Percentiles rank a stretch among this genome's conserved stretches.
These are phyloP conservation scores for Caenorhabditis sp. DNA, from an alignment of 2,888 invertebrate species.

Conservation along the genomic window DNA sequence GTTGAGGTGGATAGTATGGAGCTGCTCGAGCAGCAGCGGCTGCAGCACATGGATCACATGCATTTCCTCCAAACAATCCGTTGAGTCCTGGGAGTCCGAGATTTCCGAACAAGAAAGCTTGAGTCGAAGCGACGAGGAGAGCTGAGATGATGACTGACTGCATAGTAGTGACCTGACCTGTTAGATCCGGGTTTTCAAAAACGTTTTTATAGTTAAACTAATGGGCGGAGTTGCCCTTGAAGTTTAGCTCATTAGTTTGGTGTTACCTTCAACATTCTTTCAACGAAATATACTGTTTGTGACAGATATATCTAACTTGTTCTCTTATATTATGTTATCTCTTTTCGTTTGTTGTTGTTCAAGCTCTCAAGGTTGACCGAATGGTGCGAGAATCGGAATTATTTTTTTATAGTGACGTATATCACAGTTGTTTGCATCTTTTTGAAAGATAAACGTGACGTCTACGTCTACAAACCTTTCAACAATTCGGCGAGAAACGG, in stretches of 20 bases:
- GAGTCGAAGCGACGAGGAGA: constrained; percentile 26
- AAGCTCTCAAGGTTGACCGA: neutral
- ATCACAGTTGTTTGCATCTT: neutral
- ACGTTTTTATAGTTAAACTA: neutral
- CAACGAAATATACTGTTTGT: neutral
- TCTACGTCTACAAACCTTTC: too few species aligned
- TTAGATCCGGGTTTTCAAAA: neutral
- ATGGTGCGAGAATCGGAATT: neutral
- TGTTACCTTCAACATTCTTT: neutral
- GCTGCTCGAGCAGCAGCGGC: constrained; percentile 25
- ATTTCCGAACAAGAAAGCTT: constrained; percentile 41
- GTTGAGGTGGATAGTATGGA: constrained; percentile 24
- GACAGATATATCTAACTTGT: neutral
- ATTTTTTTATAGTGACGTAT: too few species aligned
- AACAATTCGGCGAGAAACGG: neutral
- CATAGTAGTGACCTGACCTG: constrained; percentile 12
- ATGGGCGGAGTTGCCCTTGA: neutral
- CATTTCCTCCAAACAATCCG: constrained; percentile 30
- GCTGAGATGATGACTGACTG: constrained; percentile 24
- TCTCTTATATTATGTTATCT: neutral
- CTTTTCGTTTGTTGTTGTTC: neutral
- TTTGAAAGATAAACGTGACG: neutral
- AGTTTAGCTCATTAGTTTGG: neutral
- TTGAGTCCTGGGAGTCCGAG: constrained; percentile 28
- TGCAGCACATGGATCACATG: constrained; percentile 39